phyloP scores from a whole-genome alignment of 1,140 invertebrate genomes.

The Rhagoletis zephyria region DNA sequence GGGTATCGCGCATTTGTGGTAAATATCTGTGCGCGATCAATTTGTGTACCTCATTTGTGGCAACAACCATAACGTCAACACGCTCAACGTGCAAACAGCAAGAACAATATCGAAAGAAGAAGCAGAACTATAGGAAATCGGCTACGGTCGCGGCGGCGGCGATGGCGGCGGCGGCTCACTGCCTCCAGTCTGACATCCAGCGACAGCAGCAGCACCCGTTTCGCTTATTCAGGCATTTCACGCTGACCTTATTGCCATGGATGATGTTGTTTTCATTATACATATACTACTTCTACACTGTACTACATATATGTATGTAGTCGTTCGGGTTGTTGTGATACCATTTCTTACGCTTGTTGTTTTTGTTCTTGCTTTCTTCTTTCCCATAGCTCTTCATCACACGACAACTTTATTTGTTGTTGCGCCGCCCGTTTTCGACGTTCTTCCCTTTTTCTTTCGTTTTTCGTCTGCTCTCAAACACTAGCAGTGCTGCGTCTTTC shows the following conservation, averaged over 20 bases:
- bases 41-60: slow-evolving; percentile 54
- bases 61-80: slow-evolving; percentile 48
- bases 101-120: not conserved
- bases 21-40: slow-evolving; percentile 52
- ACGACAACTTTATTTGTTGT: slow-evolving; percentile 46
- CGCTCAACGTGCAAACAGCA: not conserved
- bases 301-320: not conserved
- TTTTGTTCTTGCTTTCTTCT: not conserved
- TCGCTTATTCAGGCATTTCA: slow-evolving; percentile 5
- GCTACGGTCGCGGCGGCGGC: not conserved
- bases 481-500: not conserved
- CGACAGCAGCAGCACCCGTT: slow-evolving; percentile 4
- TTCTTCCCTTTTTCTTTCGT: slow-evolving; percentile 18
- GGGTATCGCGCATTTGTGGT: slow-evolving; percentile 46
- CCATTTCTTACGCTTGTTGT: not conserved
- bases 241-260: slow-evolving; percentile 47
- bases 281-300: not conserved
- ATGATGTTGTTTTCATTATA: slow-evolving; percentile 44
- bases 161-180: not conserved
- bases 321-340: not conserved
- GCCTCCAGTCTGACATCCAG: not conserved
- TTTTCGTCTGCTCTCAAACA: not conserved
- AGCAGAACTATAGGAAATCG: too few species aligned
- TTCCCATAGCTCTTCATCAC: slow-evolving; percentile 7
- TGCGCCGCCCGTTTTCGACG: not conserved